These are phyloP conservation scores for Platygyra sinensis DNA, from an alignment of 64 coral and sea anemone species.

Conservation along the genomic window DNA sequence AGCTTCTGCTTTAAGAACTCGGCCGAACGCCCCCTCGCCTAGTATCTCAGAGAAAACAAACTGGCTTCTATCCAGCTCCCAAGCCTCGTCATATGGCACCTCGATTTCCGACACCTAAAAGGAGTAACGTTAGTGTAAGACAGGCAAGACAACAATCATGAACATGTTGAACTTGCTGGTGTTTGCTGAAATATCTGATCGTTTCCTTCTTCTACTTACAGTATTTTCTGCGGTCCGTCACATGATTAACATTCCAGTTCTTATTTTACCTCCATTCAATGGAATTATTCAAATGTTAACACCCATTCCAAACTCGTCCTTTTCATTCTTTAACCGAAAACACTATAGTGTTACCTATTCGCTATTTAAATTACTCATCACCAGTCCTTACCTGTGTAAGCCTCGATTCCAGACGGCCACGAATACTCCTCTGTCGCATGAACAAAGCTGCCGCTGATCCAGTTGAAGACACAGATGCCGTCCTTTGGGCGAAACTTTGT, in stretches of 20 bases:
- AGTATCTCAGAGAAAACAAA: constrained; percentile 46
- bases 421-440: constrained; percentile 55
- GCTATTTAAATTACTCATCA: no score
- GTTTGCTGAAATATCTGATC: no score
- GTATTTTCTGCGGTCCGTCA: no score
- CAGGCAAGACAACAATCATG: neutral
- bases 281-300: no score
- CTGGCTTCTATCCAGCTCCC: constrained; percentile 63
- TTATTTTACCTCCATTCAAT: no score
- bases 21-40: constrained; percentile 80
- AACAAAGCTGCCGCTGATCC: constrained; percentile 40
- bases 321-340: neutral
- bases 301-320: no score
- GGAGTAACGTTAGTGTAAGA: neutral
- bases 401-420: constrained; percentile 59
- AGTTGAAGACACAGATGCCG: constrained; percentile 43
- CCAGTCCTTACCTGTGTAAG: constrained; percentile 31
- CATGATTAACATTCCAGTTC: no score
- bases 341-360: neutral
- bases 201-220: no score
- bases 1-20: constrained; percentile 64
- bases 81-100: constrained; percentile 55
- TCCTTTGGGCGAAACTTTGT: constrained; percentile 15
- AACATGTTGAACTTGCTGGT: no score
- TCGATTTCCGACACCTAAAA: constrained; percentile 59